Evolutionary conservation across 2,888 invertebrate species (phyloP).

Genomic region (Uropetala carovei): DNA sequence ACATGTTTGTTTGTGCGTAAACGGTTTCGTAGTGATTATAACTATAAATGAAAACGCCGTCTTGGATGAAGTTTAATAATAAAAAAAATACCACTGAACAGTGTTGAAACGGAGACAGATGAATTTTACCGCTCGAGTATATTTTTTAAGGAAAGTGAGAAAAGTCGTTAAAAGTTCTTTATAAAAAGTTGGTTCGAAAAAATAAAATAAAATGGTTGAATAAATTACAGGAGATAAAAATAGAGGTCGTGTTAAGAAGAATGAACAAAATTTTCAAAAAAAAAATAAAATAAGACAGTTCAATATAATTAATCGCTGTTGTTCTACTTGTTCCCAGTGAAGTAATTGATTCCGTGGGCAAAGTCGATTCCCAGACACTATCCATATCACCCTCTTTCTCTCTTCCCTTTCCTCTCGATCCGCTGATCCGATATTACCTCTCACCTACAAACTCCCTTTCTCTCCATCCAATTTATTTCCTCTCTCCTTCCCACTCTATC

Average conservation of each 20-base stretch:
- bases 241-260: constrained; percentile 53
- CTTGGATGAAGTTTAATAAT: constrained; percentile 50
- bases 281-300: constrained; percentile 50
- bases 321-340: constrained; percentile 62
- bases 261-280: constrained; percentile 56
- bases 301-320: constrained; percentile 54
- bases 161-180: constrained; percentile 54
- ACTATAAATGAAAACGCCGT: constrained; percentile 32
- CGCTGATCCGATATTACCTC: neutral
- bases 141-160: constrained; percentile 59
- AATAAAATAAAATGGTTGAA: constrained; percentile 46
- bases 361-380: neutral
- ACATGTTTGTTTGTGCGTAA: constrained; percentile 36
- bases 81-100: constrained; percentile 36
- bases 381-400: constrained; percentile 43
- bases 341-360: constrained; percentile 31
- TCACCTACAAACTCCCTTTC: neutral
- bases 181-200: constrained; percentile 62
- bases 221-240: neutral
- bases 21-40: constrained; percentile 45
- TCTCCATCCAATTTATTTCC: too few species aligned
- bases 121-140: constrained; percentile 57
- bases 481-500: neutral
- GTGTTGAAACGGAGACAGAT: constrained; percentile 37
- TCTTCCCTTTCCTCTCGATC: neutral